phyloP scores from a whole-genome alignment of 2,113 vertebrate species.

The Eclectus roratus region DNA sequence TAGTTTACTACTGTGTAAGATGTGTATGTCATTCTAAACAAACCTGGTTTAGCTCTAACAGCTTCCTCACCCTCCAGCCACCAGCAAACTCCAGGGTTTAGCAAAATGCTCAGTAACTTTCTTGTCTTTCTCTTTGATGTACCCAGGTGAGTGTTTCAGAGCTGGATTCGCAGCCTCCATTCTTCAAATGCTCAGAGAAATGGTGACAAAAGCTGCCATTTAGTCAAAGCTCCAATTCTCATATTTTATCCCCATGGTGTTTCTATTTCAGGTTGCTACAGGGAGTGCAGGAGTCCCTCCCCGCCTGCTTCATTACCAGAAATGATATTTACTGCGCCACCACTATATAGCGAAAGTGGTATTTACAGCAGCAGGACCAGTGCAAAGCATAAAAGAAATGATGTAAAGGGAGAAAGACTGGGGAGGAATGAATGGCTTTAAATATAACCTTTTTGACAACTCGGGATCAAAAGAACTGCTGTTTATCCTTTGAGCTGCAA shows the following conservation, averaged over 20 bases:
- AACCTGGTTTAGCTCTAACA: background rate
- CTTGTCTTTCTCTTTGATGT: background rate
- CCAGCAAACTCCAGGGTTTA: background rate
- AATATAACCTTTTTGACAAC: background rate
- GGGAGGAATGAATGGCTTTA: background rate
- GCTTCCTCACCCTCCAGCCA: background rate
- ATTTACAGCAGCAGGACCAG: background rate
- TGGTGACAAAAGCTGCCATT: background rate
- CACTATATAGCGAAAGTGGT: background rate
- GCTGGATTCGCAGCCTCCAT: background rate
- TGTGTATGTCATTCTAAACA: background rate
- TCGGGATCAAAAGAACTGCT: background rate
- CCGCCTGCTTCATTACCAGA: background rate
- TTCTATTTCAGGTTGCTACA: background rate
- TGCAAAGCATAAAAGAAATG: background rate
- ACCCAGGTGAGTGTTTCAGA: background rate
- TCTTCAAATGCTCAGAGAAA: background rate
- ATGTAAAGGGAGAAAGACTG: background rate
- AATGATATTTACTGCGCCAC: background rate
- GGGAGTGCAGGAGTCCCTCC: background rate
- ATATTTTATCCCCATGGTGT: background rate
- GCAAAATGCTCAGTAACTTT: background rate
- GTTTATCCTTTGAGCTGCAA: constrained; percentile 30
- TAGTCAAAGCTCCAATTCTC: background rate
- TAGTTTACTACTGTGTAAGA: background rate